These are phyloP conservation scores for Virgularia gustaviana DNA, from an alignment of 92 coral and sea anemone species.

Conservation along the genomic window DNA sequence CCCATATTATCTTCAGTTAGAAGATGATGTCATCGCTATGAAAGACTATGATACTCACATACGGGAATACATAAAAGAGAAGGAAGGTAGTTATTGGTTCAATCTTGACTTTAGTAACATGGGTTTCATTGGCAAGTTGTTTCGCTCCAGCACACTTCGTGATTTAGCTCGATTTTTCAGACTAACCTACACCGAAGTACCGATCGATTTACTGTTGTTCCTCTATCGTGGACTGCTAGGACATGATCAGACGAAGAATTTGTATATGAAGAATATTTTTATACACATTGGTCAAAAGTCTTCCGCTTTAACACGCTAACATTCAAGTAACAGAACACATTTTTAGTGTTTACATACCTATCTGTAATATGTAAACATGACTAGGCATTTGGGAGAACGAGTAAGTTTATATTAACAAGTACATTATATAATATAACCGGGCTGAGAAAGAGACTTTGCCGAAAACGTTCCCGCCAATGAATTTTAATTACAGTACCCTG, in stretches of 20 bases:
- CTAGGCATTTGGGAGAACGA: no score
- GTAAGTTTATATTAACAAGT: no score
- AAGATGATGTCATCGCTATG: conserved; percentile 74
- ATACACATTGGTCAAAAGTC: conserved; percentile 79
- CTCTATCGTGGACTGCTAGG: conserved; percentile 8
- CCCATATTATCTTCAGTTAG: conserved; percentile 75
- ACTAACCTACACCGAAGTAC: conserved; percentile 62
- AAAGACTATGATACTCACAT: conserved; percentile 54
- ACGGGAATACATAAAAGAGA: conserved; percentile 51
- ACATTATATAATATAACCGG: no score
- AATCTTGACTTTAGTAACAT: conserved; percentile 42
- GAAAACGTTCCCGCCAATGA: no score
- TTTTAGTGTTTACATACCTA: not conserved
- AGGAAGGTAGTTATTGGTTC: conserved; percentile 47
- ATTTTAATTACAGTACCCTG: no score
- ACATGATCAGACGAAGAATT: conserved; percentile 2
- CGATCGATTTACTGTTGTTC: conserved; percentile 40
- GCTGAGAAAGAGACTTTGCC: no score
- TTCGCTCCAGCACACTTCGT: conserved; percentile 58
- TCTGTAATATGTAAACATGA: not conserved
- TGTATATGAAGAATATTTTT: conserved; percentile 51
- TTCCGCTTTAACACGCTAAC: conserved; percentile 75
- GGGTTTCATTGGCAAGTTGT: conserved; percentile 84
- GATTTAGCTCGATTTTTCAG: conserved; percentile 53
- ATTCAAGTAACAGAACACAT: not conserved